Base-by-base conservation (phyloP, 2,113 vertebrate genomes). In the Montifringilla adamsi region DNA sequence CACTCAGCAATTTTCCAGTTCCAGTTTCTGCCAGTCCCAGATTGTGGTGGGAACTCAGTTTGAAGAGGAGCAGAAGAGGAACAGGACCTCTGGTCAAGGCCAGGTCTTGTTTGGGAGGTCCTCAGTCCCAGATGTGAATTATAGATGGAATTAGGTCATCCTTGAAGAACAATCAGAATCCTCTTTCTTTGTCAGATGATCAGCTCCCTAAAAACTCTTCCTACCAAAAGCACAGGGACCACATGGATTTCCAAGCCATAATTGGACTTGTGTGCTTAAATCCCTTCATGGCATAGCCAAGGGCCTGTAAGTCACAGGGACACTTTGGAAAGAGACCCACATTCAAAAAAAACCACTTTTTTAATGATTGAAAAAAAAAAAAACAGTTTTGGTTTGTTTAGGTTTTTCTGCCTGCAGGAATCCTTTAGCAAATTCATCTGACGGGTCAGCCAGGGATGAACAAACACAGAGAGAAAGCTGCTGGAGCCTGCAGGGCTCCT, bases 31-130 rank as follows among this genome's bases (percentile, higher is more conserved):
- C 27, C 62, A 72, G 63, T 24, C 43, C 49, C 82, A 46, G 46
- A 15, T 1, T 10, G 11, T 12, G 62, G 11, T 52, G 72, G 50
- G 81, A 69, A 4, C 10, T 41, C 7, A 2, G 35, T 0, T 1
- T 52, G 56, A 22, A 31, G 41, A 62, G 15, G 37, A 89, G 41
- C 50, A 89, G 46, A 52, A 56, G 43, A 79, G 33, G 22, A 47
- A 23, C 22, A 47, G 47, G 47, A 47, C 2, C 28, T 69, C 55
- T 69, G 44, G 23, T 74, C 6, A 5, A 39, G 49, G 17, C 37
- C 26, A 78, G 30, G 35, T 60, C 30, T 23, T 60, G 5, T 28
- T 56, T 56, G n/a, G 49, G 46, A 75, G 5, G 37, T 47, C 22
- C 28, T 64, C 23, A 39, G 8, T 55, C 22, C 49, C 44, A 74